phyloP scores from a whole-genome alignment of 2,888 invertebrate species.

The Hymenopus coronatus region DNA sequence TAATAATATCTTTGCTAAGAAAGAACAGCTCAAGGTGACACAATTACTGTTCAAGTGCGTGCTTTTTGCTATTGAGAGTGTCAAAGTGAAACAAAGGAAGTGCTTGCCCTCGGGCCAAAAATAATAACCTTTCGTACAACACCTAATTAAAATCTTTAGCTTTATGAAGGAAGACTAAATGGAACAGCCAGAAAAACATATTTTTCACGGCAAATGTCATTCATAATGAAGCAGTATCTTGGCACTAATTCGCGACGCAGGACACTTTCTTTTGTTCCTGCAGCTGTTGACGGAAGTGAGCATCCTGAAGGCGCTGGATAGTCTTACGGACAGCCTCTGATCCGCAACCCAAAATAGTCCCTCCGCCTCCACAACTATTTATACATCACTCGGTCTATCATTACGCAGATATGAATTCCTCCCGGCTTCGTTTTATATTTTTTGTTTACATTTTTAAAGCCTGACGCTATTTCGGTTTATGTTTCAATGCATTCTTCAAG shows the following conservation, averaged over 20 bases:
- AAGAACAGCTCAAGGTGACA: no score
- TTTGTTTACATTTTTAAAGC: not conserved
- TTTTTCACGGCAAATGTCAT: no score
- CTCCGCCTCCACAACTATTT: conserved; percentile 22
- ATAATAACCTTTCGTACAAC: no score
- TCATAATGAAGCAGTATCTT: no score
- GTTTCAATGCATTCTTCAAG: not conserved
- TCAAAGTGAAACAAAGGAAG: no score
- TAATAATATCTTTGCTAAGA: no score
- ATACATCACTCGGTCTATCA: not conserved
- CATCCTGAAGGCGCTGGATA: not conserved
- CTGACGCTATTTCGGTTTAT: not conserved
- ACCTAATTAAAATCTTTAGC: no score
- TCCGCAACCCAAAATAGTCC: conserved; percentile 16
- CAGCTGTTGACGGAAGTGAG: not conserved
- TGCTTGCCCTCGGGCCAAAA: no score
- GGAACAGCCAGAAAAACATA: no score
- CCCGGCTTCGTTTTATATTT: not conserved
- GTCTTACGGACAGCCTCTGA: not conserved
- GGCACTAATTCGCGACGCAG: not conserved
- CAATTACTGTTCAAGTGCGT: no score
- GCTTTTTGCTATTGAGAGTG: no score
- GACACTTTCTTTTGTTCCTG: not conserved
- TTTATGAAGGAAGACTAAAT: no score
- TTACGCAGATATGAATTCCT: not conserved